A percentile compares a stretch with the other conserved stretches of the same genome.
Conservation (phyloP, 1,140 invertebrate genomes). For the Cepaea nemoralis region DNA sequence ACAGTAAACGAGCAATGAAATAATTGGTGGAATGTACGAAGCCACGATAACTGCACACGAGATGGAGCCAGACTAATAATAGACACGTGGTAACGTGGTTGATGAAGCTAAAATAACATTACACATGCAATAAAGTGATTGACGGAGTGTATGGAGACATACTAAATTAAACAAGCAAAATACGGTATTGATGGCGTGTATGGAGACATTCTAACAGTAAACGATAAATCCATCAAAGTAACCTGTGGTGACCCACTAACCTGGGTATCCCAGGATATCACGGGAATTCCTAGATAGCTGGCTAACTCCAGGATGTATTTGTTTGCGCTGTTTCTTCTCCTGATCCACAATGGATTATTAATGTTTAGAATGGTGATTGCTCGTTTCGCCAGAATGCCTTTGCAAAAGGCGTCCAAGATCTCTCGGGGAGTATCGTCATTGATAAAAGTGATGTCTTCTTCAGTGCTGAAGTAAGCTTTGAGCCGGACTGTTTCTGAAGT, state of each 20-base stretch:
- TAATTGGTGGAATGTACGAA: no score
- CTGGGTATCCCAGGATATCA: conserved; percentile 53
- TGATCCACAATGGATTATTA: conserved; percentile 46
- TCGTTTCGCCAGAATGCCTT: conserved; percentile 43
- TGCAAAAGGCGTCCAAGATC: conserved; percentile 49
- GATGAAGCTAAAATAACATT: no score
- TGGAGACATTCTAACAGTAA: no score
- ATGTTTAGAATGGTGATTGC: conserved; percentile 47
- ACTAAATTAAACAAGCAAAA: no score
- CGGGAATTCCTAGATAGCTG: conserved; percentile 44
- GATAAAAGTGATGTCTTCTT: conserved; percentile 35
- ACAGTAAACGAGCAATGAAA: no score
- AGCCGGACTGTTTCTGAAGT: conserved; percentile 23
- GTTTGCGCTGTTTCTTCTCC: conserved; percentile 38
- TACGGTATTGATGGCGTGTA: no score
- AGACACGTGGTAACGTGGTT: no score
- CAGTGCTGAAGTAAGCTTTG: not conserved
- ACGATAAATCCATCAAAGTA: conserved; percentile 23
- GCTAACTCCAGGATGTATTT: conserved; percentile 47
- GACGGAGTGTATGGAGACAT: no score
- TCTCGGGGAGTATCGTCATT: conserved; percentile 42
- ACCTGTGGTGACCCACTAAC: conserved; percentile 41
- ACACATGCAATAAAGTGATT: no score
- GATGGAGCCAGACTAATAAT: no score
- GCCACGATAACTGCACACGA: no score